These are phyloP conservation scores for Pachycephus smyrnensis DNA, from an alignment of 2,888 invertebrate genomes.

Conservation along the genomic window DNA sequence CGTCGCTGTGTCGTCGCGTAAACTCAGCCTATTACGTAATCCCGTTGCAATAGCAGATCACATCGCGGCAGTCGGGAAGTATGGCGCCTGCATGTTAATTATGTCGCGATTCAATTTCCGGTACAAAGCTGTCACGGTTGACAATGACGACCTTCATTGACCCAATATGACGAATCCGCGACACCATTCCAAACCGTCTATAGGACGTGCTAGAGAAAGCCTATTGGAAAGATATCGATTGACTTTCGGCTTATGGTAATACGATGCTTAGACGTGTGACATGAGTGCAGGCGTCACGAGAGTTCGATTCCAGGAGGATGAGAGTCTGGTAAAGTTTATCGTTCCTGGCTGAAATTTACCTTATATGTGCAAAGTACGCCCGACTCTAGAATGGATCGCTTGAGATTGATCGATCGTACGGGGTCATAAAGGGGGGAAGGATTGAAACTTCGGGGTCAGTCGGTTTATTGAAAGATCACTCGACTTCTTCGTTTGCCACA, in stretches of 20 bases:
- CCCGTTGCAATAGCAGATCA: not conserved
- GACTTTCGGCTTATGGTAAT: not conserved
- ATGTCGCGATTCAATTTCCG: constrained; percentile 7
- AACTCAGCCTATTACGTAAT: not conserved
- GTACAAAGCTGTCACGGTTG: not conserved
- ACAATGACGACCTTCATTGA: not conserved
- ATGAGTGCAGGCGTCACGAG: not conserved
- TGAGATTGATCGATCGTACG: constrained; percentile 11
- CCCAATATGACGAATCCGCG: not conserved
- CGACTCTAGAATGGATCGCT: not conserved
- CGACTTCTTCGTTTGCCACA: constrained; percentile 8
- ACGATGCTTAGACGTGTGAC: not conserved
- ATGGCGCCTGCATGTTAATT: not conserved
- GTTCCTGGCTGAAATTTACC: not conserved
- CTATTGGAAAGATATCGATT: not conserved
- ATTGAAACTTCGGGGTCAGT: not conserved
- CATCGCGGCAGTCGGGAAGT: not conserved
- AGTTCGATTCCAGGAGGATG: not conserved
- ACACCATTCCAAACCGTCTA: not conserved
- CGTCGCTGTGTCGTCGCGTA: not conserved
- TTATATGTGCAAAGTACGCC: not conserved
- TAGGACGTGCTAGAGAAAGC: not conserved
- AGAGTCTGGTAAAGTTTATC: not conserved
- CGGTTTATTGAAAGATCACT: constrained; percentile 24
- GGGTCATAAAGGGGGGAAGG: not conserved